phyloP scores from a whole-genome alignment of 2,113 vertebrate species.

The Willisornis vidua region DNA sequence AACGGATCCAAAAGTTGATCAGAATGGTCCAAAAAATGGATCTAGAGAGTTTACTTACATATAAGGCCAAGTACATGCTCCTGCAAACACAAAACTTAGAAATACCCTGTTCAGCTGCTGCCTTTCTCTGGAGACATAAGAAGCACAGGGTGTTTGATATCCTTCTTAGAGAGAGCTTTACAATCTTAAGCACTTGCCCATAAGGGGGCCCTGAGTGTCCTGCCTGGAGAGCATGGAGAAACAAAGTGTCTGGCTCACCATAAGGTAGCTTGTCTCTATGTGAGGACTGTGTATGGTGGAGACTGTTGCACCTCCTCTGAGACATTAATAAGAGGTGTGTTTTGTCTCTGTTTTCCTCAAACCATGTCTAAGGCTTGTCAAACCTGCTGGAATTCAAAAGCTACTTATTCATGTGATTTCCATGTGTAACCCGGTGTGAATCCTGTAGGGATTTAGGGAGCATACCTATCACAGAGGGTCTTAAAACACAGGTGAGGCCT shows the following conservation, averaged over 20 bases:
- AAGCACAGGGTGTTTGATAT: background rate
- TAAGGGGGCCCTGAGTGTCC: fast-evolving
- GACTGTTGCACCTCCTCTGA: background rate
- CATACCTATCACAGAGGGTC: background rate
- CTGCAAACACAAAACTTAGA: background rate
- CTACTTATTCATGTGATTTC: background rate
- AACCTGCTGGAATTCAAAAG: background rate
- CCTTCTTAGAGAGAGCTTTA: background rate
- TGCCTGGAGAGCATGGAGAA: background rate
- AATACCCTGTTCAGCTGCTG: background rate
- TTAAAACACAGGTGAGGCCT: background rate
- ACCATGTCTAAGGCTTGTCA: background rate
- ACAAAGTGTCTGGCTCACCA: background rate
- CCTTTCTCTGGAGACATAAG: background rate
- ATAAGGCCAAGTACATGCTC: background rate
- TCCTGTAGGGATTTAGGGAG: background rate
- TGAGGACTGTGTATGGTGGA: background rate
- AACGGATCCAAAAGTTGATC: background rate
- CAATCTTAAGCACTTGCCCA: background rate
- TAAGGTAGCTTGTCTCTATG: background rate
- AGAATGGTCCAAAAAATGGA: background rate
- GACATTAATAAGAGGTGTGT: no score
- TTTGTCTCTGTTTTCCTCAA: background rate
- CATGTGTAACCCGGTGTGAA: background rate
- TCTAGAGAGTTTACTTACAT: background rate